These are phyloP conservation scores for Hydrotaea cyrtoneurina DNA, from an alignment of 2,888 invertebrate genomes.

Conservation along the genomic window DNA sequence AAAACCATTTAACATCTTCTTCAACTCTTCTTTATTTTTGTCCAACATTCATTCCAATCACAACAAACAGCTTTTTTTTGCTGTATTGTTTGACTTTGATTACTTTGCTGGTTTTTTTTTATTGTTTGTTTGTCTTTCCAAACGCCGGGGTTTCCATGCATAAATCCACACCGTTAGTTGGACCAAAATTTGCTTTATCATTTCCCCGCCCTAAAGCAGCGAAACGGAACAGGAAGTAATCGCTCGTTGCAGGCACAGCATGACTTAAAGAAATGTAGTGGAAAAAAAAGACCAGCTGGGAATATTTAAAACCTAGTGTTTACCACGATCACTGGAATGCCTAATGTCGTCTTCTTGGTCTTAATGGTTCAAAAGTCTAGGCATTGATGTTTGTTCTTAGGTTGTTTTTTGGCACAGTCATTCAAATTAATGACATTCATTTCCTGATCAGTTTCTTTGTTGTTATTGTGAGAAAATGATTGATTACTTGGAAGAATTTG, in stretches of 20 bases:
- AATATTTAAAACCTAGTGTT: not conserved
- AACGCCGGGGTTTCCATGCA: not conserved
- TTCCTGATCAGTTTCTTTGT: not conserved
- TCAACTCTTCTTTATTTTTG: too few relatives aligned
- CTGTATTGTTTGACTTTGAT: conserved; percentile 7
- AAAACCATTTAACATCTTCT: not conserved
- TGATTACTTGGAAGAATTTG: not conserved
- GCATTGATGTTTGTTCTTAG: not conserved
- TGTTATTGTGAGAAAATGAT: not conserved
- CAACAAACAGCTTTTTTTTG: not conserved
- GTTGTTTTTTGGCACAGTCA: not conserved
- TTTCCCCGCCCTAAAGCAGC: not conserved
- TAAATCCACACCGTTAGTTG: not conserved
- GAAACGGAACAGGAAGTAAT: conserved; percentile 29
- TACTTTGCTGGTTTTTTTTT: not conserved
- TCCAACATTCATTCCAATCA: not conserved
- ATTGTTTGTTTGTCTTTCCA: not conserved
- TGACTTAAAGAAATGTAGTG: not conserved
- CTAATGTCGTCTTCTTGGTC: too few relatives aligned
- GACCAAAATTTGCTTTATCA: not conserved
- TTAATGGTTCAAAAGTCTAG: not conserved
- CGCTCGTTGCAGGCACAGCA: not conserved
- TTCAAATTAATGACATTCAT: not conserved
- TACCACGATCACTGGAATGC: not conserved
- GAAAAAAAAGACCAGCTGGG: not conserved